These are phyloP conservation scores for Holocentrus rufus DNA, from an alignment of 2,797 vertebrate species.

Conservation along the genomic window DNA sequence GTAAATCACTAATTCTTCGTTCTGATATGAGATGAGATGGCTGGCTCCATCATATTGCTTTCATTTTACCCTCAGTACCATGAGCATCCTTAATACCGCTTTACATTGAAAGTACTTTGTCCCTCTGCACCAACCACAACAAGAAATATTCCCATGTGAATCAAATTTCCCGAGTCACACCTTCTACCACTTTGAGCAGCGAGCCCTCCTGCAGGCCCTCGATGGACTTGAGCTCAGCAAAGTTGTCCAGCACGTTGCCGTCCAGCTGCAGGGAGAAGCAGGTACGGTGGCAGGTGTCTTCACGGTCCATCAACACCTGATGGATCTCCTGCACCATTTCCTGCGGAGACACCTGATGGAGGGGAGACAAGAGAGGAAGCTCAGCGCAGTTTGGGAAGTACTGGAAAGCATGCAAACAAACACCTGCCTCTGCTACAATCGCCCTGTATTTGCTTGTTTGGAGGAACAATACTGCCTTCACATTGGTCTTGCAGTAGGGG, in stretches of 20 bases:
- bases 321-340: slow-evolving; percentile 99
- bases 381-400: not conserved
- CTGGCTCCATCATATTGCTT: not conserved
- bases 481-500: not conserved
- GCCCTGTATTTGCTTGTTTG: not conserved
- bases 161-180: slow-evolving; percentile 70
- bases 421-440: not conserved
- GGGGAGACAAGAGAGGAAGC: no score
- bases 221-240: slow-evolving; percentile 97
- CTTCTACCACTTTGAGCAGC: slow-evolving; percentile 96
- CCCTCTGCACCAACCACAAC: not conserved
- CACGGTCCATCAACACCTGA: slow-evolving; percentile 97
- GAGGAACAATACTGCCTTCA: not conserved
- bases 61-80: not conserved
- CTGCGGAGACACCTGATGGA: slow-evolving; percentile 93
- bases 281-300: slow-evolving; percentile 98
- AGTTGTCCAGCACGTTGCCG: slow-evolving; percentile 97
- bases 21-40: no score
- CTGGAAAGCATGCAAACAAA: not conserved
- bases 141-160: not conserved
- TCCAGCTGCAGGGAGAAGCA: slow-evolving; percentile 98
- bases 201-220: slow-evolving; percentile 97
- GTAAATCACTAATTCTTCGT: no score
- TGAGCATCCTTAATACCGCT: not conserved
- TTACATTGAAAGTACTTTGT: not conserved